Percentiles rank a stretch among this genome's conserved stretches.
Conservation (phyloP, 30 jellyfish, hydroid and myxozoan genomes). For the Aurelia aurita region DNA sequence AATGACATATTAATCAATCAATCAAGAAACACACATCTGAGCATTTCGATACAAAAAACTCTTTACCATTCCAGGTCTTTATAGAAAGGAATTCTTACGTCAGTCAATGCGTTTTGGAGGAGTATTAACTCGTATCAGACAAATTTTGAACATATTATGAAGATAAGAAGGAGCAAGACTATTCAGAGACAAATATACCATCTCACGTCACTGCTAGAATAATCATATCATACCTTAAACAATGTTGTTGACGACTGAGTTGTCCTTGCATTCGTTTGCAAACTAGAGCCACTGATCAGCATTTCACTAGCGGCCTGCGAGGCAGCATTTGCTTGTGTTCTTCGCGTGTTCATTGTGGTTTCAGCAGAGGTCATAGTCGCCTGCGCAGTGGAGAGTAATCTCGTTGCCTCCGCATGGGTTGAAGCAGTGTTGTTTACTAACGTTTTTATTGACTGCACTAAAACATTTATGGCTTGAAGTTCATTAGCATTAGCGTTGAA, state of each 20-base stretch:
- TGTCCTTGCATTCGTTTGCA: constrained; percentile 67
- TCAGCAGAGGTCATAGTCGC: constrained; percentile 80
- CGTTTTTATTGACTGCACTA: constrained; percentile 54
- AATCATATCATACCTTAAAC: constrained; percentile 72
- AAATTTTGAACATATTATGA: too few species aligned
- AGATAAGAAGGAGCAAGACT: too few species aligned
- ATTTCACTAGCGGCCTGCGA: constrained; percentile 85
- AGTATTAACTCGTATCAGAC: too few species aligned
- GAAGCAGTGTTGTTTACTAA: constrained; percentile 63
- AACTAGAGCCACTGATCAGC: constrained; percentile 81
- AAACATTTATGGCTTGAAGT: constrained; percentile 66
- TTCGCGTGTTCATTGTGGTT: constrained; percentile 46
- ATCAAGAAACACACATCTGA: too few species aligned
- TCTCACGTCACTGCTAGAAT: neutral
- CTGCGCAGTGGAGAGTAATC: constrained; percentile 73
- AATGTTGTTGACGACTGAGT: constrained; percentile 60
- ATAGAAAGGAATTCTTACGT: too few species aligned
- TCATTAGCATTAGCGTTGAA: constrained; percentile 86
- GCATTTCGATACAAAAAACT: too few species aligned
- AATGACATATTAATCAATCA: too few species aligned
- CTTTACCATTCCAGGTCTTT: too few species aligned
- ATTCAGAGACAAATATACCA: too few species aligned
- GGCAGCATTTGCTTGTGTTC: constrained; percentile 73
- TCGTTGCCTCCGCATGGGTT: constrained; percentile 72
- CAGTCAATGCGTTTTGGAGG: too few species aligned